Base-by-base conservation (phyloP, 2,113 vertebrate species). In the Circaetus cinerascens region DNA sequence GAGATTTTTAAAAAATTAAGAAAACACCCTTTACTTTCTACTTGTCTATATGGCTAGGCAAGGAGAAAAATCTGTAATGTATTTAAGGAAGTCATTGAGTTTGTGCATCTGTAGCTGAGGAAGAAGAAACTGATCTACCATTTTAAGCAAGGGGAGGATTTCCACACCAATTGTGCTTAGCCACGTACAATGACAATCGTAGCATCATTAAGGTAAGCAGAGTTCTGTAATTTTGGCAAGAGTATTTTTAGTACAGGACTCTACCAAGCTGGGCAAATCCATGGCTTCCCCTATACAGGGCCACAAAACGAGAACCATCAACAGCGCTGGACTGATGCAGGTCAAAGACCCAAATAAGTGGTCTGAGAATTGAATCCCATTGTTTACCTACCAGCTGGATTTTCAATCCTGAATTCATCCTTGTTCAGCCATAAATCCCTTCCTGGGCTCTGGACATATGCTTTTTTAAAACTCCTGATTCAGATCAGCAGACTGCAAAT, bases 171-270 rank as follows among this genome's bases (percentile, higher is more conserved):
- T 68, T 17, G 9, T 43, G 9, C 43, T 53, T 38, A 78, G n/a
- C 38, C 27, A 34, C 5, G 17, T 34, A 34, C 72, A 57, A 45
- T 21, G 18, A n/a, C 22, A 63, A 45, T 10, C 1, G 0, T 3
- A 67, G 71, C 46, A 71, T 25, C 3, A 1, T 17, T 51, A 78
- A 45, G 17, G 55, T n/a, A 53, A 53, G 43, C 8, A n/a, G 16
- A 72, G n/a, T 50, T 55, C 59, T 30, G 1, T 38, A 59, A 57
- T 32, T 68, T 23, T 30, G 26, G 20, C 40, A 71, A 60, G 15
- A 46, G 8, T 55, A 36, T 21, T 41, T 64, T 51, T 15, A 53
- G 48, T 41, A 40, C 21, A 63, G 62, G 29, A 57, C 21, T 64
- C 43, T 19, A 46, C 15, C n/a, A 74, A 59, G 19, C n/a, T 45